Conservation (phyloP, 2,113 vertebrate species). For the Noctilio leporinus region DNA sequence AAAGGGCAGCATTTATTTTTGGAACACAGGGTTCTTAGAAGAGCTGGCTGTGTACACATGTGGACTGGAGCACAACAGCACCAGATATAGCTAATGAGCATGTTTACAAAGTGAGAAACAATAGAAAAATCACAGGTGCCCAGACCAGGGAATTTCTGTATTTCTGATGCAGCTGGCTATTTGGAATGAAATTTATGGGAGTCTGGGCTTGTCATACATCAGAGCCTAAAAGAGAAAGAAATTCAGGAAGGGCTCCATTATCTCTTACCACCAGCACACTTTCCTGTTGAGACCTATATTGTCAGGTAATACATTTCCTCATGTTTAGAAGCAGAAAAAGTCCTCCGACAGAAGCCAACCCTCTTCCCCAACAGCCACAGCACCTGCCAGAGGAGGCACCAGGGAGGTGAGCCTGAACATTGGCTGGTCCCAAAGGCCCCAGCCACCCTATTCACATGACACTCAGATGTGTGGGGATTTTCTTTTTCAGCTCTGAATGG, state of each 20-base stretch:
- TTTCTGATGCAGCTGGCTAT: background rate
- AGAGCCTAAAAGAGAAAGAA: background rate
- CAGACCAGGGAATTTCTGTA: background rate
- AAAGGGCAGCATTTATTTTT: background rate
- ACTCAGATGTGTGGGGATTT: background rate
- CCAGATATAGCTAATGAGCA: background rate
- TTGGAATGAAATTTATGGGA: background rate
- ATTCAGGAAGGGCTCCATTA: background rate
- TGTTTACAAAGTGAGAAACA: background rate
- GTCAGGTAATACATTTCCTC: conserved; percentile 54
- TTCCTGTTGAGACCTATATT: background rate
- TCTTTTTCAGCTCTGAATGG: background rate
- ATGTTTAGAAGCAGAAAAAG: conserved; percentile 55
- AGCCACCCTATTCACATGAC: background rate
- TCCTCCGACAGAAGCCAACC: conserved; percentile 16
- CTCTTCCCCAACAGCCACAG: conserved; percentile 32
- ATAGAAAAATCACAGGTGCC: background rate
- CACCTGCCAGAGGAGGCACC: conserved; percentile 57
- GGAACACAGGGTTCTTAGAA: background rate
- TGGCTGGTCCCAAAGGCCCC: background rate
- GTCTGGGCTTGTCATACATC: background rate
- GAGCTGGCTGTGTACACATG: fast-evolving
- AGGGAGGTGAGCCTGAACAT: conserved; percentile 60
- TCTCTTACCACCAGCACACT: background rate
- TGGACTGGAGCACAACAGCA: background rate